Base-by-base conservation (phyloP, 1,140 invertebrate species). In the Ceratina japonica region DNA sequence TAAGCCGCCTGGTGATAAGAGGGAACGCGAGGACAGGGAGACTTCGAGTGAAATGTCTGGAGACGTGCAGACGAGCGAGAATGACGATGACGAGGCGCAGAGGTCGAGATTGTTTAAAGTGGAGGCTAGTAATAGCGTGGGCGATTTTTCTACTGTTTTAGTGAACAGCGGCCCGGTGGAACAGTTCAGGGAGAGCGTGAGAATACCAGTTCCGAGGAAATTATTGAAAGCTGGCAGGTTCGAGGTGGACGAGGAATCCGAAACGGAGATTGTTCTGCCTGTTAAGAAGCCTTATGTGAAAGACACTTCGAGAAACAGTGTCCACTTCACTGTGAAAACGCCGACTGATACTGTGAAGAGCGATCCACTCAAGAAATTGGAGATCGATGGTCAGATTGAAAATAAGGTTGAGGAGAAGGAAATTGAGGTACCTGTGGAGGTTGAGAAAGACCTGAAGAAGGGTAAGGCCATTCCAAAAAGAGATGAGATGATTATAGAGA, bases 61-160 rank as follows among this genome's bases (percentile, higher is more conserved):
- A 0, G 76, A 78, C 1, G 24, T 49, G 1, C 54, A 75, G 3
- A 61, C 62, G 4, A 54, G 66, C 1, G 66, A 56, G 22, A 69
- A 31, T 8, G 70, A 76, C 2, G 65, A 77, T 2, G 54, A 59
- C 22, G 18, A 74, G 10, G 49, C 44, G 1, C 3, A 49, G 1
- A 82, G 69, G 12, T 0, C 12, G 0, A 72, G 18, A 20, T 31
- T 77, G 44, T 90, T 88, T 24, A 91, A 91, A 49, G 77, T 91
- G 8, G 91, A 92, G 37, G 90, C 90, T 2, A 88, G 80, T n/a
- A 92, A 92, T 61, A 92, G 90, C 22, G 89, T 88, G 0, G 91
- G 89, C 0, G 91, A 92, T 63, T 88, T 91, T 13, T 89, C 91
- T 0, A 91, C 90, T 1, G 37, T 91, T 0, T 82, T 78, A 82